These are phyloP conservation scores for Mormyrops boulengeri DNA, from an alignment of 2,797 vertebrate species.

Conservation along the genomic window DNA sequence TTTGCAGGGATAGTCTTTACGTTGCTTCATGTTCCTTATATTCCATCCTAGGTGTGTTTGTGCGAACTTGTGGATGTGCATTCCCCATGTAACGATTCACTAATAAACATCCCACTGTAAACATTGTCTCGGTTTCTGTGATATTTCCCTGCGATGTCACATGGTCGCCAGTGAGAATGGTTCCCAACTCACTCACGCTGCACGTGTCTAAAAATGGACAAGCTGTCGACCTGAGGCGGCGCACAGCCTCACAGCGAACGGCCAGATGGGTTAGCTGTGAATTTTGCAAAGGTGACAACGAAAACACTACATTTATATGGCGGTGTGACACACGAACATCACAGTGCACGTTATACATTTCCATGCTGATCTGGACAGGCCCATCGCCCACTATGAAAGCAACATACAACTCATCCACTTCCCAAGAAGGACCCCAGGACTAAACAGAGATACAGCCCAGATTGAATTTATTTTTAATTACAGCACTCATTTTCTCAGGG, in stretches of 20 bases:
- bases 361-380: neutral
- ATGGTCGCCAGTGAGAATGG: neutral
- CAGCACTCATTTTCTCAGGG: neutral
- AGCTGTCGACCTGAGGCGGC: neutral
- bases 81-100: neutral
- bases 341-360: neutral
- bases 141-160: neutral
- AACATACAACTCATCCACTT: neutral
- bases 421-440: neutral
- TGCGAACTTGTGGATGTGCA: neutral
- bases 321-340: neutral
- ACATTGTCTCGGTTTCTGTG: neutral
- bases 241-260: neutral
- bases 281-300: neutral
- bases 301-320: neutral
- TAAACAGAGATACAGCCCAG: neutral
- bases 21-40: neutral
- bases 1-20: neutral
- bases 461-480: neutral
- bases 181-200: neutral
- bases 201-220: constrained; percentile 5
- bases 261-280: constrained; percentile 2
- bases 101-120: neutral
- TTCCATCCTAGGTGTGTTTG: neutral
- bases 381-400: neutral